These are phyloP conservation scores for Rapana venosa DNA, from an alignment of 2,888 invertebrate species.

Conservation along the genomic window DNA sequence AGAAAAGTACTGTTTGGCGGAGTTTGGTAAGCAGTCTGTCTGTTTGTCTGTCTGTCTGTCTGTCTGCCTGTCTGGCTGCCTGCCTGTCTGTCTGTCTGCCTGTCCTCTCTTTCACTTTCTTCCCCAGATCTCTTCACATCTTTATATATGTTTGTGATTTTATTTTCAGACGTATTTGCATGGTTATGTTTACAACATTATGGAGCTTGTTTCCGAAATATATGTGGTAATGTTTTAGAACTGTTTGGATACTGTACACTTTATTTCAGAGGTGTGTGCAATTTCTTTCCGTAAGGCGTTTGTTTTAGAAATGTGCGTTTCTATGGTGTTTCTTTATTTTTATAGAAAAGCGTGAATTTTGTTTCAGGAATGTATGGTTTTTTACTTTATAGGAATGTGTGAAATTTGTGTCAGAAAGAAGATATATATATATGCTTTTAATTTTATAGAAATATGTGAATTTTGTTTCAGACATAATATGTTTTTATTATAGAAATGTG, in stretches of 20 bases:
- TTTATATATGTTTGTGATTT: neutral
- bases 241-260: too few species aligned
- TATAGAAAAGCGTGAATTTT: too few species aligned
- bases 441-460: too few species aligned
- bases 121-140: neutral
- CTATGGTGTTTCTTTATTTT: too few species aligned
- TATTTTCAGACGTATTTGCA: neutral
- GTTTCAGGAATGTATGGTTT: too few species aligned
- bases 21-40: conserved; percentile 79
- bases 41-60: neutral
- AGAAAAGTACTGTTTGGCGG: conserved; percentile 82
- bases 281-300: too few species aligned
- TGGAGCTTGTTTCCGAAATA: too few species aligned
- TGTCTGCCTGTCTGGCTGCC: conserved; percentile 1
- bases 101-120: neutral
- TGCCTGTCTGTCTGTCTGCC: neutral
- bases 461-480: neutral
- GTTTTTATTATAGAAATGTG: neutral
- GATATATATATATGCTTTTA: neutral
- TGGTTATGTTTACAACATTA: too few species aligned
- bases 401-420: neutral
- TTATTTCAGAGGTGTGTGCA: too few species aligned
- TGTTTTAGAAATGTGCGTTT: too few species aligned
- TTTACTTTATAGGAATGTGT: neutral
- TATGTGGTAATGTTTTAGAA: too few species aligned